Evolutionary conservation across 2,888 invertebrate genomes (phyloP).

Genomic region (Meandrusa payeni): DNA sequence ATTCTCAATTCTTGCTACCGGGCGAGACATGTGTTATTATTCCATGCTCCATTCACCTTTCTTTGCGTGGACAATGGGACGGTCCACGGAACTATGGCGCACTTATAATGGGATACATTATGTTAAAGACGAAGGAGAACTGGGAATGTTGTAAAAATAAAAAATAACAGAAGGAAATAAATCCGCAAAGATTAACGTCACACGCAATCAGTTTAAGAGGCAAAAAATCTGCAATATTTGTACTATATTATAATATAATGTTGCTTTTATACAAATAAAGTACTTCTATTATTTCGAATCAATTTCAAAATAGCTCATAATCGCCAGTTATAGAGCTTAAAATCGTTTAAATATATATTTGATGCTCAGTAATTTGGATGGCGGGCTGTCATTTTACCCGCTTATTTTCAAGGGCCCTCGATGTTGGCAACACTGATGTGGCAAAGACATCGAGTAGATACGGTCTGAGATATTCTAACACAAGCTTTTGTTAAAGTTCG

Average conservation of each 20-base stretch:
- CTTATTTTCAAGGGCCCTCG: conserved; percentile 59
- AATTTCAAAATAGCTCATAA: no score
- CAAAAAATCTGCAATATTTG: conserved; percentile 28
- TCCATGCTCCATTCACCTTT: conserved; percentile 70
- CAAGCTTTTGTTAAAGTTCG: conserved; percentile 28
- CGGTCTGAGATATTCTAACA: conserved; percentile 41
- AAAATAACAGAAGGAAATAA: no score
- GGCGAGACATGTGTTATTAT: conserved; percentile 72
- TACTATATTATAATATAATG: no score
- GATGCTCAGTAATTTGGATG: conserved; percentile 27
- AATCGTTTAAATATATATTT: conserved; percentile 35
- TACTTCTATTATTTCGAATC: no score
- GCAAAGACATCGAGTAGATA: conserved; percentile 62
- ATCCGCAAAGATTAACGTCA: conserved; percentile 34
- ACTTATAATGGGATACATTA: conserved; percentile 68
- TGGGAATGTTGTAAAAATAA: conserved; percentile 67
- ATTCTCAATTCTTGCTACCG: conserved; percentile 56
- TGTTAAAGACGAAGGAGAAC: conserved; percentile 62
- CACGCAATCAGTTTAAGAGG: conserved; percentile 23
- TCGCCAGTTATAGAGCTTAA: no score
- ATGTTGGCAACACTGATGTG: conserved; percentile 66
- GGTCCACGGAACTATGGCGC: conserved; percentile 66
- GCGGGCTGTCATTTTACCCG: conserved; percentile 55
- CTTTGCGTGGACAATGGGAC: conserved; percentile 61
- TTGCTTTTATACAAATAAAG: no score